phyloP scores from a whole-genome alignment of 2,888 invertebrate genomes.

The Melieria picta region DNA sequence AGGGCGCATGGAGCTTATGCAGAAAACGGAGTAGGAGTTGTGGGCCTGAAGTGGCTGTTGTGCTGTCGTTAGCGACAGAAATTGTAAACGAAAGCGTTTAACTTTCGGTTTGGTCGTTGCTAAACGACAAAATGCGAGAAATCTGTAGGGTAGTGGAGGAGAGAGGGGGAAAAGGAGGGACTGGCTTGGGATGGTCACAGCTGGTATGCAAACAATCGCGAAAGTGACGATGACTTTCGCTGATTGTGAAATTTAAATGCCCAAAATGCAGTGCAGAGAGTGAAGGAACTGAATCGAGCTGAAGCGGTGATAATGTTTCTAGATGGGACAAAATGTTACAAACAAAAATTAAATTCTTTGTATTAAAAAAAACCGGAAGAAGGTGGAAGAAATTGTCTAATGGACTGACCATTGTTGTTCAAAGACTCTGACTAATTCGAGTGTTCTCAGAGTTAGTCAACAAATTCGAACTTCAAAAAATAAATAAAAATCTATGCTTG shows the following conservation, averaged over 20 bases:
- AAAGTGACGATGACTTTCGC: slow-evolving; percentile 60
- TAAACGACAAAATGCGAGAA: too few relatives aligned
- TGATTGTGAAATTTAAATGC: slow-evolving; percentile 60
- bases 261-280: slow-evolving; percentile 52
- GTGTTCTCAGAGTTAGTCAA: too few relatives aligned
- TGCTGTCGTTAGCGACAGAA: slow-evolving; percentile 47
- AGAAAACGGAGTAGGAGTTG: neutral
- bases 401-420: too few relatives aligned
- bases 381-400: too few relatives aligned
- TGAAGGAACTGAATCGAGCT: neutral
- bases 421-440: too few relatives aligned
- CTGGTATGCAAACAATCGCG: slow-evolving; percentile 28
- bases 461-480: too few relatives aligned
- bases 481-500: too few relatives aligned
- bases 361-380: too few relatives aligned
- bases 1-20: neutral
- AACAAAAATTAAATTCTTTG: too few relatives aligned
- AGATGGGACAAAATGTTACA: too few relatives aligned
- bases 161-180: neutral
- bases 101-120: slow-evolving; percentile 36
- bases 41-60: slow-evolving; percentile 5
- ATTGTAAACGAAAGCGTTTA: slow-evolving; percentile 49
- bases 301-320: too few relatives aligned
- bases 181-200: neutral
- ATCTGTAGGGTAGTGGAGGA: neutral